Evolutionary conservation across 2,888 invertebrate species (phyloP).

Genomic region (Macaria notata): DNA sequence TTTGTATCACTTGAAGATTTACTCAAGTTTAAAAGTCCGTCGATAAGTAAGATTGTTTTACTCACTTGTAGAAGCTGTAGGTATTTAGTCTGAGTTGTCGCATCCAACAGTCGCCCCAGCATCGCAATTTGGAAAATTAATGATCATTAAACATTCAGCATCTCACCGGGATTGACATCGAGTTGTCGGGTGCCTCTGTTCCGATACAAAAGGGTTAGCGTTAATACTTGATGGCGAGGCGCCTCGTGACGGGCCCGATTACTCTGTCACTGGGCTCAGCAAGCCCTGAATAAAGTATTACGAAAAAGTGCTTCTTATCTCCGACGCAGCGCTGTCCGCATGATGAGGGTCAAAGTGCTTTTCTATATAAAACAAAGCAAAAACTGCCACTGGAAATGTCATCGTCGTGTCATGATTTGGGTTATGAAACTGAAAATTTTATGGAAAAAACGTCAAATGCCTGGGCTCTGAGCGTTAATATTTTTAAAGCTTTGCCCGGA

Average conservation of each 20-base stretch:
- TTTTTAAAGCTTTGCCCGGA: neutral
- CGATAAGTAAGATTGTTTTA: too few relatives aligned
- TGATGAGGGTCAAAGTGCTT: conserved; percentile 69
- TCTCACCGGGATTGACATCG: conserved; percentile 68
- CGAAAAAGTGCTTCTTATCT: conserved; percentile 80
- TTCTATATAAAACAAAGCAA: conserved; percentile 33
- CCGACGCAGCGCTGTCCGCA: conserved; percentile 50
- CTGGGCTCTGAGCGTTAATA: neutral
- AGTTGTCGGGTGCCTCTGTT: conserved; percentile 63
- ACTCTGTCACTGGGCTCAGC: conserved; percentile 75
- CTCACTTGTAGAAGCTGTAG: too few relatives aligned
- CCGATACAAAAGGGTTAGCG: conserved; percentile 75
- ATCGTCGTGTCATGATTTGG: conserved; percentile 25
- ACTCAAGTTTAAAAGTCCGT: too few relatives aligned
- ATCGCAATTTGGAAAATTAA: conserved; percentile 69
- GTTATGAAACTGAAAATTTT: conserved; percentile 20
- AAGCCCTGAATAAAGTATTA: conserved; percentile 79
- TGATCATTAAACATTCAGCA: conserved; percentile 74
- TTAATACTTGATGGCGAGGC: conserved; percentile 74
- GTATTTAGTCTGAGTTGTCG: too few relatives aligned
- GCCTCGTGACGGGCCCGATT: conserved; percentile 76
- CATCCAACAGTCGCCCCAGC: neutral
- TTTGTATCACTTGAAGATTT: too few relatives aligned
- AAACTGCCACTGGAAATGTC: conserved; percentile 29
- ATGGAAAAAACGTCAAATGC: conserved; percentile 9